Conservation (phyloP, 2,113 vertebrate species). For the Columbina picui region DNA sequence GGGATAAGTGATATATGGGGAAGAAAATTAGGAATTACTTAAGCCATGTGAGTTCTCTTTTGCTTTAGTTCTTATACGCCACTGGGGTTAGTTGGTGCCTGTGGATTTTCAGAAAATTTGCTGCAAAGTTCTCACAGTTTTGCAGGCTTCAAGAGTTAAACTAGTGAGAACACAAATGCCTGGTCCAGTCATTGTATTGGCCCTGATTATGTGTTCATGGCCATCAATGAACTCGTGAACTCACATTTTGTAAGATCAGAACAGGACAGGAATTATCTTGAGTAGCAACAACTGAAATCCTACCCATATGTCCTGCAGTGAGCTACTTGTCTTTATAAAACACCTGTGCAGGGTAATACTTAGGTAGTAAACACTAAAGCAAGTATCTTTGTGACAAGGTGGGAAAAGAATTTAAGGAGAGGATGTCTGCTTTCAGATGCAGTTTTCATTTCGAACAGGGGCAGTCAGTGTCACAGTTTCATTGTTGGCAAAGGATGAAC, state of each 20-base stretch:
- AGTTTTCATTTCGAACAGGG: not conserved
- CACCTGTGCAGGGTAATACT: not conserved
- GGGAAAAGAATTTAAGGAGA: not conserved
- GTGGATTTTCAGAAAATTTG: not conserved
- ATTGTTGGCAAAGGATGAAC: not conserved
- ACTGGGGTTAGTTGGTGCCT: not conserved
- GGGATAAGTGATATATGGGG: not conserved
- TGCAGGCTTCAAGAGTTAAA: not conserved
- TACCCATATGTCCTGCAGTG: not conserved
- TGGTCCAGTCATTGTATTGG: not conserved
- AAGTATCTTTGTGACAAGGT: not conserved
- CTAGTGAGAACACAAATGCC: not conserved
- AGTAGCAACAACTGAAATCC: not conserved
- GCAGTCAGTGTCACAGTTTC: not conserved
- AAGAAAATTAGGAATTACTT: not conserved
- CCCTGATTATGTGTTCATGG: not conserved
- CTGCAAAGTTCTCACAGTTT: not conserved
- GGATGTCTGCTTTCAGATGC: not conserved
- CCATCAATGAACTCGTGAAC: not conserved
- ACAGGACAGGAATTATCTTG: not conserved
- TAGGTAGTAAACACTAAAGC: not conserved
- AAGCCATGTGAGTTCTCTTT: not conserved
- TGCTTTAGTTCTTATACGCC: not conserved
- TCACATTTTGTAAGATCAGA: not conserved
- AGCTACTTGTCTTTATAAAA: not conserved